Evolutionary conservation across 2,113 vertebrate species (phyloP).

Genomic region (Eurystomus gularis): DNA sequence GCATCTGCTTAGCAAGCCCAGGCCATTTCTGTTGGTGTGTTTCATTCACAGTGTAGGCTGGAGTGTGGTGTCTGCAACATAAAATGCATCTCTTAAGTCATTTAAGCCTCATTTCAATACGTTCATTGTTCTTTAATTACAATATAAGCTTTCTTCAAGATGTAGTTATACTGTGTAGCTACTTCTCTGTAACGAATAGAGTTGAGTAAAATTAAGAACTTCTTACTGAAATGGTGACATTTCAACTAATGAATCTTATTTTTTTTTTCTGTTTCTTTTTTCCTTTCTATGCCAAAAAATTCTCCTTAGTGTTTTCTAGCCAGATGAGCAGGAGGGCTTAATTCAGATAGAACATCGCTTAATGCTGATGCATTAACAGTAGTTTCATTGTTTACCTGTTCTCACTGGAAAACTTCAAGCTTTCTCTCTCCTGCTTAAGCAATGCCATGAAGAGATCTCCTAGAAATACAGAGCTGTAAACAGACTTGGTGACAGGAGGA

Average conservation of each 20-base stretch:
- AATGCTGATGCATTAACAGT: rapidly evolving
- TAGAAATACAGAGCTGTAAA: not conserved
- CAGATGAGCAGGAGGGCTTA: not conserved
- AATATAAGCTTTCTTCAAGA: not conserved
- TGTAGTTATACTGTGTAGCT: not conserved
- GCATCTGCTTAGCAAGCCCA: not conserved
- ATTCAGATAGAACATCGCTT: rapidly evolving
- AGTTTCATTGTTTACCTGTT: not conserved
- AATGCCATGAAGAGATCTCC: not conserved
- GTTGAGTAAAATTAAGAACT: not conserved
- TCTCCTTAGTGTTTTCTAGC: not conserved
- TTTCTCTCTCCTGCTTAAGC: not conserved
- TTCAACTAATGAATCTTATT: not conserved
- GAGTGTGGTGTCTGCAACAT: not conserved
- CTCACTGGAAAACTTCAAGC: not conserved
- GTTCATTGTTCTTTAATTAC: not conserved
- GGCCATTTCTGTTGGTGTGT: not conserved
- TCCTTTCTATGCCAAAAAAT: not conserved
- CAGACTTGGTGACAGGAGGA: not conserved
- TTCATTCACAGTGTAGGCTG: not conserved
- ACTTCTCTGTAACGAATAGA: not conserved
- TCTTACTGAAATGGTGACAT: not conserved
- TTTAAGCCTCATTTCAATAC: not conserved
- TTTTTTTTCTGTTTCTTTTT: not conserved
- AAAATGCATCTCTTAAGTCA: not conserved